phyloP scores from a whole-genome alignment of 2,888 invertebrate genomes.

The Yponomeuta evonymella region DNA sequence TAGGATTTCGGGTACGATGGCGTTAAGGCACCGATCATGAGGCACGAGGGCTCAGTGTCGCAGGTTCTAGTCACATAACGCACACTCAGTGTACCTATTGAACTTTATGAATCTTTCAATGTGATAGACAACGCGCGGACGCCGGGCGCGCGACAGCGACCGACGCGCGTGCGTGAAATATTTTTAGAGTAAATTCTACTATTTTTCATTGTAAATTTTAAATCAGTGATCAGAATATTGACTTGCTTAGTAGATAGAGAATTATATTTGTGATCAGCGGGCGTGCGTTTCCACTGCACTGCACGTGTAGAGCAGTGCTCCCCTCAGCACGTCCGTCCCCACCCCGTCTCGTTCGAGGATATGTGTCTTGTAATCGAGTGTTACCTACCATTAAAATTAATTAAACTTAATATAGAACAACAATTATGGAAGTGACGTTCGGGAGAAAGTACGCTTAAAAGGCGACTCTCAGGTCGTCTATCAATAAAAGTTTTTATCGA shows the following conservation, averaged over 20 bases:
- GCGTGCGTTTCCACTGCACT: constrained; percentile 62
- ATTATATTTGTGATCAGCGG: constrained; percentile 65
- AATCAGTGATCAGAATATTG: constrained; percentile 68
- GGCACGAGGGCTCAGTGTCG: constrained; percentile 31
- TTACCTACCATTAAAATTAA: constrained; percentile 34
- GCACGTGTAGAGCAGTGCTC: constrained; percentile 30
- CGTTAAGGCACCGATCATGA: constrained; percentile 25
- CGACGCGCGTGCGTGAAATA: constrained; percentile 62
- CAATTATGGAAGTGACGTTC: constrained; percentile 54
- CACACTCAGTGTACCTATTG: constrained; percentile 41
- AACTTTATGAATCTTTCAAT: constrained; percentile 73
- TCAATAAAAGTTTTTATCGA: constrained; percentile 76
- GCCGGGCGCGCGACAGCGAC: constrained; percentile 63
- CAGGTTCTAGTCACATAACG: constrained; percentile 26
- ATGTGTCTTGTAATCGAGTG: constrained; percentile 69
- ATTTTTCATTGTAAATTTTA: constrained; percentile 74
- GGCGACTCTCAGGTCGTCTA: constrained; percentile 59
- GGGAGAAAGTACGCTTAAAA: constrained; percentile 73
- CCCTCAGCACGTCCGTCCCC: constrained; percentile 52
- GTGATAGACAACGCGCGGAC: constrained; percentile 67
- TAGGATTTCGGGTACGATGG: constrained; percentile 6
- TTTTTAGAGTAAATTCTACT: constrained; percentile 75
- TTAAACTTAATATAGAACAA: constrained; percentile 41
- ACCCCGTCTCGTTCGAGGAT: constrained; percentile 59
- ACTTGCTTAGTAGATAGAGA: constrained; percentile 71